phyloP scores from a whole-genome alignment of 1,140 invertebrate species.

The Drosophila equinoxialis region DNA sequence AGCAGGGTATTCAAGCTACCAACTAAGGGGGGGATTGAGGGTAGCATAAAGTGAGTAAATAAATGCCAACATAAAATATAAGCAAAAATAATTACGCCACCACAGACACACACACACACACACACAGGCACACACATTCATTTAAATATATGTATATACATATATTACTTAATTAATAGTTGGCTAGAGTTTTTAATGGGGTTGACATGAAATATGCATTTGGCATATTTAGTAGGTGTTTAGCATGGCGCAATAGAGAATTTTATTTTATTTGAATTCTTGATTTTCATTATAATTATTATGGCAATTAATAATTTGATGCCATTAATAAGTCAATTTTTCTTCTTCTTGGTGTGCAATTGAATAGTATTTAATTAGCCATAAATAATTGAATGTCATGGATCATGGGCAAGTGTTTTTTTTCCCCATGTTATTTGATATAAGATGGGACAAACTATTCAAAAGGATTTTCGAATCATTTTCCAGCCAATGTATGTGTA shows the following conservation, averaged over 20 bases:
- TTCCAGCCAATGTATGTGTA: not conserved
- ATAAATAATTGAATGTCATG: slow-evolving; percentile 52
- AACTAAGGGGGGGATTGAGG: not conserved
- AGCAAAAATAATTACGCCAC: slow-evolving; percentile 39
- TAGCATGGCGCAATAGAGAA: slow-evolving; percentile 32
- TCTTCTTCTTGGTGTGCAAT: slow-evolving; percentile 1
- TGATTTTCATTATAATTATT: slow-evolving; percentile 23
- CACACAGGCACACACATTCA: not conserved
- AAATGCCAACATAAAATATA: slow-evolving; percentile 35
- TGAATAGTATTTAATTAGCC: slow-evolving; percentile 56
- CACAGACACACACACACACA: not conserved
- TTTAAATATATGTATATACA: slow-evolving; percentile 2
- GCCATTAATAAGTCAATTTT: slow-evolving; percentile 25
- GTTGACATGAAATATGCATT: slow-evolving; percentile 48
- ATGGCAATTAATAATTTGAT: slow-evolving; percentile 61
- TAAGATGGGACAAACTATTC: not conserved
- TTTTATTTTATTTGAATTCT: not conserved
- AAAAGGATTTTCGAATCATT: not conserved
- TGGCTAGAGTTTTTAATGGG: slow-evolving; percentile 21
- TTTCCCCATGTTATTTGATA: slow-evolving; percentile 1
- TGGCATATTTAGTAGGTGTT: slow-evolving; percentile 61
- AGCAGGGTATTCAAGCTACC: not conserved
- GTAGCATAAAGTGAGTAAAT: not conserved
- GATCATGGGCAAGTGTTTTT: not conserved
- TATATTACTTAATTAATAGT: slow-evolving; percentile 23